Base-by-base conservation (phyloP, 1,140 invertebrate genomes). In the Pseudobourletiella spinata region DNA sequence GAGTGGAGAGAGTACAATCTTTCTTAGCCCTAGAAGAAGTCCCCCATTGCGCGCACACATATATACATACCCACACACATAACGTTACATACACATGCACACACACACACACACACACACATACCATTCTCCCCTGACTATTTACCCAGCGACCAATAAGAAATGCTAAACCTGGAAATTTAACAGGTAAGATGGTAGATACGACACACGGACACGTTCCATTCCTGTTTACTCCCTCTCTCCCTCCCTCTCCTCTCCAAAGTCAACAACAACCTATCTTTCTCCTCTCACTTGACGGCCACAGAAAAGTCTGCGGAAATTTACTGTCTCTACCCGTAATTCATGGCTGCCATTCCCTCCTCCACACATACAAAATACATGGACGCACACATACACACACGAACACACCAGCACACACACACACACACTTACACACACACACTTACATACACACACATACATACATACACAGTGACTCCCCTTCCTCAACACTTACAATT, bases 1-100 rank as follows among this genome's bases (percentile, higher is more conserved):
- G 57, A 60, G 65, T 60, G 50, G 57, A 67, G 65, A 63, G 57
- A 55, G 28, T 56, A 59, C 28, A 52, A 59, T 56, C 56, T 64
- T 63, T 55, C 50, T 59, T 59, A 30, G n/a, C 26, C 46, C 22
- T 16, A 29, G 32, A 42, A 55, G 26, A 25, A 24, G 26, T 48
- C 24, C 20, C 57, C 44, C n/a, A n/a, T n/a, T n/a, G n/a, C n/a
- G n/a, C n/a, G n/a, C n/a, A n/a, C n/a, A n/a, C n/a, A n/a, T n/a
- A n/a, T n/a, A n/a, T n/a, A n/a, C n/a, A n/a, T n/a, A n/a, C n/a
- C n/a, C n/a, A n/a, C n/a, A n/a, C n/a, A n/a, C n/a, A n/a, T n/a
- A n/a, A n/a, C n/a, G n/a, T n/a, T n/a, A n/a, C n/a, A n/a, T n/a
- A n/a, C n/a, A n/a, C n/a, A n/a, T n/a, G n/a, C n/a, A n/a, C n/a